Evolutionary conservation across 2,113 vertebrate species (phyloP).

Genomic region (Capreolus pygargus): DNA sequence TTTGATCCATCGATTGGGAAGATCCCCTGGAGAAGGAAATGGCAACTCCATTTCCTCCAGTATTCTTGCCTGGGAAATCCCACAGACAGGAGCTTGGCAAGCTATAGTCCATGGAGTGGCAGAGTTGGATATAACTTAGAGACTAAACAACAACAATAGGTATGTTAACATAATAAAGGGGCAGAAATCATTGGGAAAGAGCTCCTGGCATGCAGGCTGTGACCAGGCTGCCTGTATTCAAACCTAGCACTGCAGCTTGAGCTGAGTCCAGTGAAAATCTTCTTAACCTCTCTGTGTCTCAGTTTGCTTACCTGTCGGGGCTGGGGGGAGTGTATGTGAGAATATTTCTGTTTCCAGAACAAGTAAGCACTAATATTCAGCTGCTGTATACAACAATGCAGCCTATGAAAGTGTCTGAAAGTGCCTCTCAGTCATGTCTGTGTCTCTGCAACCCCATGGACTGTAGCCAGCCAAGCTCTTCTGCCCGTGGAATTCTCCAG

Average conservation of each 20-base stretch:
- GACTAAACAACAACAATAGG: background rate
- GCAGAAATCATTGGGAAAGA: accelerated
- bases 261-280: background rate
- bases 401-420: background rate
- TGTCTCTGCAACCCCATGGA: background rate
- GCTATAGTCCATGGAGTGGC: background rate
- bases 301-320: background rate
- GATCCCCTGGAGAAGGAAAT: background rate
- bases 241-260: background rate
- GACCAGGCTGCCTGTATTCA: background rate
- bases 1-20: background rate
- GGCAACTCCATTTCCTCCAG: background rate
- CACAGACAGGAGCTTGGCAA: background rate
- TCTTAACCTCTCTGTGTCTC: background rate
- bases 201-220: accelerated
- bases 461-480: background rate
- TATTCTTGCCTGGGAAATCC: background rate
- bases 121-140: background rate
- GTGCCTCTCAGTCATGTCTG: background rate
- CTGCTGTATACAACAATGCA: background rate
- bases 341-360: background rate
- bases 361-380: background rate
- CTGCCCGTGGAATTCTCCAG: background rate
- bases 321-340: background rate
- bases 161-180: background rate